A percentile compares a stretch with the other conserved stretches of the same genome.
These are phyloP conservation scores for Drymonia ruficornis DNA, from an alignment of 2,888 invertebrate species.

Conservation along the genomic window DNA sequence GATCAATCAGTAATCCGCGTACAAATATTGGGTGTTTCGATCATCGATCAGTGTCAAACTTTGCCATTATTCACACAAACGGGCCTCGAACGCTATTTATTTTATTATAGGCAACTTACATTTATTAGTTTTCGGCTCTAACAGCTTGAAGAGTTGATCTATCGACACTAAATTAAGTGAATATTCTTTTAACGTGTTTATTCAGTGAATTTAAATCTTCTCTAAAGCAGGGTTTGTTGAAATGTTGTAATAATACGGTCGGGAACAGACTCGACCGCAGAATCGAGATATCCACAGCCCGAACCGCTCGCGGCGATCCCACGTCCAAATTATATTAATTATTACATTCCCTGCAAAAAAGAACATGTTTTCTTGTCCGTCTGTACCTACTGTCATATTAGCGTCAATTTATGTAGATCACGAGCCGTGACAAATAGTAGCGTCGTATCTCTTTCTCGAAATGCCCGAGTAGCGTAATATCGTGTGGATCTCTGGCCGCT, in stretches of 20 bases:
- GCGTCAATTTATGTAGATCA: slow-evolving; percentile 47
- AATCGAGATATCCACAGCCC: slow-evolving; percentile 13
- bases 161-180: neutral
- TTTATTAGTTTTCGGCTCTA: slow-evolving; percentile 23
- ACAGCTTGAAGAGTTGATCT: slow-evolving; percentile 9
- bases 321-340: slow-evolving; percentile 22
- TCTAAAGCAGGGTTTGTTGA: neutral
- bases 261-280: slow-evolving; percentile 4
- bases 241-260: neutral
- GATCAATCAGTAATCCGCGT: slow-evolving; percentile 35
- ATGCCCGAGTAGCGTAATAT: slow-evolving; percentile 46
- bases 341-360: slow-evolving; percentile 16
- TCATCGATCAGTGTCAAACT: slow-evolving; percentile 59
- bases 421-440: slow-evolving; percentile 38
- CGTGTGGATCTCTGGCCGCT: slow-evolving; percentile 51
- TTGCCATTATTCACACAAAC: slow-evolving; percentile 44
- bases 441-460: slow-evolving; percentile 44
- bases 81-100: slow-evolving; percentile 38
- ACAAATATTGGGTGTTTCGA: slow-evolving; percentile 38
- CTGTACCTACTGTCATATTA: slow-evolving; percentile 42
- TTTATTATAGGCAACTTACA: slow-evolving; percentile 31
- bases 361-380: slow-evolving; percentile 20
- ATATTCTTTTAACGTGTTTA: neutral
- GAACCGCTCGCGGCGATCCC: slow-evolving; percentile 3
- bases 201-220: neutral